These are phyloP conservation scores for Elephas maximus DNA, from an alignment of 2,113 vertebrate genomes.

Conservation along the genomic window DNA sequence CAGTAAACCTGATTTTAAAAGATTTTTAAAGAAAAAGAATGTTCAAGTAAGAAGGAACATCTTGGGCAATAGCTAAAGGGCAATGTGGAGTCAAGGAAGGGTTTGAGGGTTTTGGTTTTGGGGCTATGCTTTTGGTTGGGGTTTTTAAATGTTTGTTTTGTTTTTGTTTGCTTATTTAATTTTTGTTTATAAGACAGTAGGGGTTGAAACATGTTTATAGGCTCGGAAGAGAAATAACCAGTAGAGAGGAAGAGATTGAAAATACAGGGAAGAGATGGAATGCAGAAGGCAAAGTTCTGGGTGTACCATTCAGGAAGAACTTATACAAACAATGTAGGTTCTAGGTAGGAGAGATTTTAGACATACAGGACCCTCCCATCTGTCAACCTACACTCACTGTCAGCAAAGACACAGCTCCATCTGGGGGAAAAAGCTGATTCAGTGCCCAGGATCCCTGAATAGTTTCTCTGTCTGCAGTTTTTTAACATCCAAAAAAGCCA, in stretches of 20 bases:
- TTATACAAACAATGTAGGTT: background rate
- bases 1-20: background rate
- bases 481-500: background rate
- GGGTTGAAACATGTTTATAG: background rate
- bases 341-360: background rate
- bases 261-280: background rate
- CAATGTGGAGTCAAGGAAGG: background rate
- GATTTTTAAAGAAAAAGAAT: background rate
- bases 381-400: background rate
- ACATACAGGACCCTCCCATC: background rate
- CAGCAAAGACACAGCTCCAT: background rate
- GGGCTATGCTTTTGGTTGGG: background rate
- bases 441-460: background rate
- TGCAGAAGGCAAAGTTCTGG: background rate
- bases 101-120: background rate
- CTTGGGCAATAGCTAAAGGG: background rate
- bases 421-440: background rate
- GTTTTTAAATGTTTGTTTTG: background rate
- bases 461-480: background rate
- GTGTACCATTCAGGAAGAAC: background rate
- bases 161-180: background rate
- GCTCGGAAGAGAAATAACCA: background rate
- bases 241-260: background rate
- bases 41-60: conserved; percentile 18
- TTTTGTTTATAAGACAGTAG: background rate